These are phyloP conservation scores for Muscicapa comitata DNA, from an alignment of 2,797 vertebrate genomes.

Conservation along the genomic window DNA sequence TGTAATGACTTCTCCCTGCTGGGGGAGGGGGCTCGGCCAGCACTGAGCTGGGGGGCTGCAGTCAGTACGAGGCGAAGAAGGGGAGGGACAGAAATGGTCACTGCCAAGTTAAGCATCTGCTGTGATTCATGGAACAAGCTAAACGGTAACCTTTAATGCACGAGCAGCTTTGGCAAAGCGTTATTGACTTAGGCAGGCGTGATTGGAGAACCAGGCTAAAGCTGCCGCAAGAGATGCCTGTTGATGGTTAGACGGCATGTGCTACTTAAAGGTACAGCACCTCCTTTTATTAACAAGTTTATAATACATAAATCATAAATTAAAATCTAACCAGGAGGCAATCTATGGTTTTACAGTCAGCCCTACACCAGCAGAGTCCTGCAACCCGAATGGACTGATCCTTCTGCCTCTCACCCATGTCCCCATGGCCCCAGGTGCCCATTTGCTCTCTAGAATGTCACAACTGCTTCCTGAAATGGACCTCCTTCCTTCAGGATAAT, in stretches of 20 bases:
- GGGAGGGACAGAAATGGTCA: constrained; percentile 76
- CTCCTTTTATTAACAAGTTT: not conserved
- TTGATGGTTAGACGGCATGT: constrained; percentile 31
- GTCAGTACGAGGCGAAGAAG: constrained; percentile 69
- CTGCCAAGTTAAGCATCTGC: constrained; percentile 77
- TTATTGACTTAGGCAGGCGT: constrained; percentile 64
- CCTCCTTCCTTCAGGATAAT: not conserved
- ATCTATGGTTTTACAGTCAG: not conserved
- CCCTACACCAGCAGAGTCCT: not conserved
- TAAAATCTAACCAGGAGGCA: not conserved
- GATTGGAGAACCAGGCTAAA: constrained; percentile 56
- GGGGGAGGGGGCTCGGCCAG: constrained; percentile 76
- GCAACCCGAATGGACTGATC: not conserved
- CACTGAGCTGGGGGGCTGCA: constrained; percentile 75
- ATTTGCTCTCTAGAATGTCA: rapidly evolving
- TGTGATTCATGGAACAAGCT: constrained; percentile 74
- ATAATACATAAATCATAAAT: not conserved
- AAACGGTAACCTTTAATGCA: constrained; percentile 64
- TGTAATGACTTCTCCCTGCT: constrained; percentile 78
- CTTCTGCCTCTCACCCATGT: not conserved
- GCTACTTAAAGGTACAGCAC: constrained; percentile 37
- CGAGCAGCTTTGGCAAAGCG: constrained; percentile 46
- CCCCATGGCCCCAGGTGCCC: not conserved
- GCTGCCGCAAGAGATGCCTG: constrained; percentile 39
- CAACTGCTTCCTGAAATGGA: not conserved